phyloP scores from a whole-genome alignment of 2,797 vertebrate species.

The Pangasius djambal region DNA sequence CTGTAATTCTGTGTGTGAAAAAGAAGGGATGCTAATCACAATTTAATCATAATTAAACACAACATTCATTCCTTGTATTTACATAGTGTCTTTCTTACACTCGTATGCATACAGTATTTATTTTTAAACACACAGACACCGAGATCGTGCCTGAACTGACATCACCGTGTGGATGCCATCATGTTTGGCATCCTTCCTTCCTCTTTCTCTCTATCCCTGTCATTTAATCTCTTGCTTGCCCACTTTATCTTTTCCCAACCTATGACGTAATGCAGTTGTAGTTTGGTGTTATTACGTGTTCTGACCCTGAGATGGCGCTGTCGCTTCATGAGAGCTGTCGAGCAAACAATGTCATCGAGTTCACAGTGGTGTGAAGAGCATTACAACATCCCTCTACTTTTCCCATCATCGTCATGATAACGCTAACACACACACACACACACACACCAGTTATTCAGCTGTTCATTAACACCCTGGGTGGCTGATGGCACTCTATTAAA shows the following conservation, averaged over 20 bases:
- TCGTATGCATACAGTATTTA: not conserved
- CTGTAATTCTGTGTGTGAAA: not conserved
- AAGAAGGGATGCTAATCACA: not conserved
- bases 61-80: not conserved
- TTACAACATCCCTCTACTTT: constrained; percentile 67
- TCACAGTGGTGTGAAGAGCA: constrained; percentile 57
- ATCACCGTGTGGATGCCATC: not conserved
- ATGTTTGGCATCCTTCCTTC: constrained; percentile 7
- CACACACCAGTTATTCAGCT: constrained; percentile 5
- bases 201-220: not conserved
- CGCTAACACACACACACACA: constrained; percentile 11
- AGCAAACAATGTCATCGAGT: constrained; percentile 36
- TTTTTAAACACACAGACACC: not conserved
- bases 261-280: constrained; percentile 68
- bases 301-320: constrained; percentile 72
- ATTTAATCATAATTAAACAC: not conserved
- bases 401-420: constrained; percentile 33
- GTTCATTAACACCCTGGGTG: constrained; percentile 64
- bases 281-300: constrained; percentile 56
- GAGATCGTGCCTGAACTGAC: not conserved
- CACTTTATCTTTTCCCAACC: not conserved
- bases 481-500: constrained; percentile 53
- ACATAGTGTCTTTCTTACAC: not conserved
- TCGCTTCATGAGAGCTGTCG: constrained; percentile 62
- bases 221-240: not conserved